A percentile compares a stretch with the other conserved stretches of the same genome.
Evolutionary conservation across 1,140 invertebrate species (phyloP).

Genomic region (Berghia stephanieae): DNA sequence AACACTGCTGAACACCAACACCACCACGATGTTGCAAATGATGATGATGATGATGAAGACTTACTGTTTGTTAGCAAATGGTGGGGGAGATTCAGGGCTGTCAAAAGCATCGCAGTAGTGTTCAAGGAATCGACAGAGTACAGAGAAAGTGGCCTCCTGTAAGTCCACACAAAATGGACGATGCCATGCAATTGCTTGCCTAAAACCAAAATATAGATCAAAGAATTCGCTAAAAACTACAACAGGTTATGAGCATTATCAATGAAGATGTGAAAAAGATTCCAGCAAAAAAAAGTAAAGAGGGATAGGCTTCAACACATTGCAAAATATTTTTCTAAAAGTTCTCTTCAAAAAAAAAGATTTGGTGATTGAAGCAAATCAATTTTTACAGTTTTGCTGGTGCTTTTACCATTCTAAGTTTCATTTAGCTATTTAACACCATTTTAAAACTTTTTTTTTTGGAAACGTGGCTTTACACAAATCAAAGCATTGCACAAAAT

Average conservation of each 20-base stretch:
- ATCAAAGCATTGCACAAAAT: too few species aligned
- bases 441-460: too few species aligned
- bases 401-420: too few species aligned
- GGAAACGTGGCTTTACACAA: too few species aligned
- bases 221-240: neutral
- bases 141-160: conserved; percentile 72
- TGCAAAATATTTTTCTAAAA: neutral
- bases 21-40: neutral
- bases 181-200: conserved; percentile 71
- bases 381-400: too few species aligned
- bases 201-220: conserved; percentile 56
- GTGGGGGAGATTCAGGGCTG: conserved; percentile 57
- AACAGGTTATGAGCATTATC: too few species aligned
- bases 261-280: too few species aligned
- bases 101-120: conserved; percentile 72
- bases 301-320: too few species aligned
- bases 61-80: conserved; percentile 67
- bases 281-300: too few species aligned
- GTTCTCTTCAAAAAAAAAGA: too few species aligned
- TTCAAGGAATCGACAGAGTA: conserved; percentile 72
- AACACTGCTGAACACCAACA: neutral
- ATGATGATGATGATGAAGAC: conserved; percentile 9
- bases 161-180: conserved; percentile 75
- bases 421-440: too few species aligned
- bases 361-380: too few species aligned